Base-by-base conservation (phyloP, 2,797 vertebrate genomes). In the Enteromius treurensis region DNA sequence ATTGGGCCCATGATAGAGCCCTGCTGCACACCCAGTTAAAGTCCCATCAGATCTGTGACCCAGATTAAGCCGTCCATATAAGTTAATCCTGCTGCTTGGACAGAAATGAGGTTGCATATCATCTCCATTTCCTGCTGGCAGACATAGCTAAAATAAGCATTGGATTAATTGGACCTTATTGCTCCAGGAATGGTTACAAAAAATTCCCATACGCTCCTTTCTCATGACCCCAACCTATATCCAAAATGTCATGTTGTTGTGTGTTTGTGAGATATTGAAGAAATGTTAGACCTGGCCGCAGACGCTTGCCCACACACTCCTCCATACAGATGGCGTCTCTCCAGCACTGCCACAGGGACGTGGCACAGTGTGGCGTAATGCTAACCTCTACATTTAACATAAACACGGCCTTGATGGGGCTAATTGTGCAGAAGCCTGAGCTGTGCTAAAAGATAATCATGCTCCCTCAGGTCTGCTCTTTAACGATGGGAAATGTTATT, bases 371-470 rank as follows among this genome's bases (percentile, higher is more conserved):
- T 51, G 55, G 42, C 5, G 14, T 65, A 58, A 82, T 58, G 47
- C n/a, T 23, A 78, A 70, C 40, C 75, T 78, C 60, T 26, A 62
- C 49, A 64, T 80, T 71, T 26, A 71, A 70, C 71, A 82, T 74
- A 85, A 82, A 80, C 79, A 75, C 26, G 15, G 65, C 58, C 69
- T 75, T 75, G 71, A 77, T 82, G 60, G 67, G 77, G 45, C 29
- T 83, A 85, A 82, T 74, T 67, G 45, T n/a, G 17, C 49, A 68
- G 58, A 78, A 17, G 8, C 64, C 49, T 45, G 29, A 40, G 58
- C 58, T 11, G 53, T 21, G 67, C 68, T 78, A 51, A 78, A 78
- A 64, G n/a, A 64, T 83, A 71, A 78, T 51, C 2, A 4, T 60
- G 51, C 55, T 58, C 29, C 42, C 45, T 74, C 58, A 32, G 23